phyloP scores from a whole-genome alignment of 2,888 invertebrate species.

The Agapetus fuscipes region DNA sequence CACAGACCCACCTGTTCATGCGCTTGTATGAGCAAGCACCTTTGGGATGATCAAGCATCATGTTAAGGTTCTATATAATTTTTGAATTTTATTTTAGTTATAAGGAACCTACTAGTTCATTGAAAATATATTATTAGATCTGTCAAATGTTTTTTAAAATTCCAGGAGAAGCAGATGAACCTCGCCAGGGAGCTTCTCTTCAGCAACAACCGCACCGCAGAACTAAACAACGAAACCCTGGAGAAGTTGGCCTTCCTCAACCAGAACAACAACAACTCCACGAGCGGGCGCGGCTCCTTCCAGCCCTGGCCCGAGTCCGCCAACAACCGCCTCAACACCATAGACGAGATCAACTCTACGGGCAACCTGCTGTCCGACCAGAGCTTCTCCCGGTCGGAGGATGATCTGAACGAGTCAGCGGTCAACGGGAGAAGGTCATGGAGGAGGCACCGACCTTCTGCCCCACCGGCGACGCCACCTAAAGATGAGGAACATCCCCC shows the following conservation, averaged over 20 bases:
- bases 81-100: too few species aligned
- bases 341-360: slow-evolving; percentile 69
- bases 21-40: too few species aligned
- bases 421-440: slow-evolving; percentile 41
- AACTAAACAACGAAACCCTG: slow-evolving; percentile 69
- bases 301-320: slow-evolving; percentile 32
- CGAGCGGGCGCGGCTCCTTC: slow-evolving; percentile 37
- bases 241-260: slow-evolving; percentile 73
- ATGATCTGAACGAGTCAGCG: slow-evolving; percentile 58
- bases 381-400: slow-evolving; percentile 76
- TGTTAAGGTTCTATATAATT: too few species aligned
- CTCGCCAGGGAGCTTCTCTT: slow-evolving; percentile 65
- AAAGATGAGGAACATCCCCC: slow-evolving; percentile 30
- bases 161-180: slow-evolving; percentile 61
- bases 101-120: too few species aligned
- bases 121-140: too few species aligned
- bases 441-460: slow-evolving; percentile 40
- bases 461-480: slow-evolving; percentile 25
- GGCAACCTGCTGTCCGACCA: slow-evolving; percentile 69
- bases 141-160: too few species aligned
- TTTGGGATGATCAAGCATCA: too few species aligned
- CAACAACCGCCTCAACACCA: slow-evolving; percentile 47
- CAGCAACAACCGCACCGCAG: slow-evolving; percentile 52
- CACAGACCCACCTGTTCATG: too few species aligned
- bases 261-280: slow-evolving; percentile 47